Evolutionary conservation across 2,113 vertebrate species (phyloP).

Genomic region (Gila orcuttii): DNA sequence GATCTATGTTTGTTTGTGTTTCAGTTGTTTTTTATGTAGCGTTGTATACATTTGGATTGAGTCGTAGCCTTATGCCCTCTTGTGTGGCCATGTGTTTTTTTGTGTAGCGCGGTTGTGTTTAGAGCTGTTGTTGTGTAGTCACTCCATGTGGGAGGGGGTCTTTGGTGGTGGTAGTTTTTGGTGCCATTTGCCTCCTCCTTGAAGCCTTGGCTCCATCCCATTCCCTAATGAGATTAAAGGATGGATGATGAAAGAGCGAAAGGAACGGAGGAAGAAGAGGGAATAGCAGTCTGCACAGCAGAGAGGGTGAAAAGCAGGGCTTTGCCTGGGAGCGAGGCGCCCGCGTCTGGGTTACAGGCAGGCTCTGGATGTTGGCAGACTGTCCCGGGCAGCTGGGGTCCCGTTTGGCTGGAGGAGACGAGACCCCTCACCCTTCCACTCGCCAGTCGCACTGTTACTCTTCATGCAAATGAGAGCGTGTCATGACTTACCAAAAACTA

Average conservation of each 20-base stretch:
- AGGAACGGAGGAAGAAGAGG: constrained; percentile 49
- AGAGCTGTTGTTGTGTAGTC: constrained; percentile 26
- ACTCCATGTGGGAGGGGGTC: constrained; percentile 12
- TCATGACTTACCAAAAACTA: neutral
- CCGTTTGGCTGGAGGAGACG: constrained; percentile 61
- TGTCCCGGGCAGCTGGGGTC: constrained; percentile 72
- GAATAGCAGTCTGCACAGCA: constrained; percentile 20
- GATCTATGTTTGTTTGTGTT: no score
- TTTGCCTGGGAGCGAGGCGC: constrained; percentile 41
- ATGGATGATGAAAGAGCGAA: constrained; percentile 48
- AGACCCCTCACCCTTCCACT: constrained; percentile 62
- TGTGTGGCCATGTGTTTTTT: constrained; percentile 48
- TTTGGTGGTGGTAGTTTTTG: constrained; percentile 10
- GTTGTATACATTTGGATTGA: no score
- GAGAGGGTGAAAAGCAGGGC: constrained; percentile 19
- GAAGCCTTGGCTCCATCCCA: constrained; percentile 56
- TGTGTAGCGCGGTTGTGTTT: constrained; percentile 52
- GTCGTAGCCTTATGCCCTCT: neutral
- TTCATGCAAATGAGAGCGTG: neutral
- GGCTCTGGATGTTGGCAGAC: constrained; percentile 65
- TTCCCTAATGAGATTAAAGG: constrained; percentile 65
- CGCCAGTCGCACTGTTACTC: constrained; percentile 49
- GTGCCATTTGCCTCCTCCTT: constrained; percentile 44
- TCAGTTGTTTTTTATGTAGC: no score
- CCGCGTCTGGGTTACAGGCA: constrained; percentile 62